These are phyloP conservation scores for Seladonia tumulorum DNA, from an alignment of 2,888 invertebrate species.

Conservation along the genomic window DNA sequence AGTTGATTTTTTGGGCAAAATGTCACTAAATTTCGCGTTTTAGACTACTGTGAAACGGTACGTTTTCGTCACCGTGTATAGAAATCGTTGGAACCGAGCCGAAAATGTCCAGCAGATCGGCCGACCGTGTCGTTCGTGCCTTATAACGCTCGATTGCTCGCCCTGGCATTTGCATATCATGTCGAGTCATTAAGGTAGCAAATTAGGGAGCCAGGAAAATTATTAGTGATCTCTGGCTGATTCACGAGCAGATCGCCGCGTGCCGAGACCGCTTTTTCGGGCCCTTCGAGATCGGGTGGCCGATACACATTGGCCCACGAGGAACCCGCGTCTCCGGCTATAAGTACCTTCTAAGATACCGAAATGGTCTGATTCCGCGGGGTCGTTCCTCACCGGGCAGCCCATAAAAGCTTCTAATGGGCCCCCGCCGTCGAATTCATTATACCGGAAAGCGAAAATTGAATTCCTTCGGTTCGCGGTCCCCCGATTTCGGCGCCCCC, in stretches of 20 bases:
- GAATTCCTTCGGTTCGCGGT: neutral
- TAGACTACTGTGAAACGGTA: too few relatives aligned
- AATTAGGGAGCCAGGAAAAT: slow-evolving; percentile 56
- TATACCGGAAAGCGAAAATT: neutral
- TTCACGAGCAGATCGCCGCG: slow-evolving; percentile 32
- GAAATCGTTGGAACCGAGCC: neutral
- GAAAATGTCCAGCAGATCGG: slow-evolving; percentile 46
- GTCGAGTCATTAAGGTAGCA: slow-evolving; percentile 64
- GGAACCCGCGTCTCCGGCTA: neutral
- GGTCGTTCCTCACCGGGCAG: neutral
- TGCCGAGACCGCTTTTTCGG: neutral
- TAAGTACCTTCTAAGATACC: slow-evolving; percentile 14
- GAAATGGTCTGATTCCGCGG: neutral
- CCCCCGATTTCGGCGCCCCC: neutral
- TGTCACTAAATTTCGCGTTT: too few relatives aligned
- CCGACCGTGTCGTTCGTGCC: slow-evolving; percentile 30
- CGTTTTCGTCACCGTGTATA: slow-evolving; percentile 51
- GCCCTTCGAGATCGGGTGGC: neutral
- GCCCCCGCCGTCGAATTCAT: neutral
- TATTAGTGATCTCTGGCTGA: slow-evolving; percentile 48
- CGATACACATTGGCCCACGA: neutral
- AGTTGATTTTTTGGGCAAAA: too few relatives aligned
- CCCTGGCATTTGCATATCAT: slow-evolving; percentile 64
- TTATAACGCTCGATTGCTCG: slow-evolving; percentile 40
- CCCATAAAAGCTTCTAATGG: neutral